Conservation (phyloP, 2,113 vertebrate species). For the Cavia aperea region DNA sequence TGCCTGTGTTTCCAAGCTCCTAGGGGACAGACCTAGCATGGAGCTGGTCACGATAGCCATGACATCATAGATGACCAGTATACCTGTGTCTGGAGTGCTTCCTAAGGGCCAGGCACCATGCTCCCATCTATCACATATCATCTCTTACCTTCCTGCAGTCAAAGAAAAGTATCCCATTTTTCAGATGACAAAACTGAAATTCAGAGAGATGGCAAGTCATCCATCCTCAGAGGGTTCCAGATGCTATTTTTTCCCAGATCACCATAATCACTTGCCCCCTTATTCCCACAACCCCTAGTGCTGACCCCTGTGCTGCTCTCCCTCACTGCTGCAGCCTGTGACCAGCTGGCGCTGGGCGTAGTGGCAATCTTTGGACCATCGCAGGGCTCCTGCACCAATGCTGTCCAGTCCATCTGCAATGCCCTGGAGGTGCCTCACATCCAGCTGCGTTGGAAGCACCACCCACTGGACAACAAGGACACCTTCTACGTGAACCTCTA, state of each 20-base stretch:
- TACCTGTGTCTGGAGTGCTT: accelerated
- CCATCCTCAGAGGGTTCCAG: not conserved
- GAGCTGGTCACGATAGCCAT: not conserved
- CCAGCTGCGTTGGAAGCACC: conserved; percentile 98
- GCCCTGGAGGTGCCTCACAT: conserved; percentile 97
- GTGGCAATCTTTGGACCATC: conserved; percentile 98
- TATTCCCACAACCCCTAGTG: accelerated
- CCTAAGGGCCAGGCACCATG: not conserved
- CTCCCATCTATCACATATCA: accelerated
- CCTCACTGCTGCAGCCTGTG: conserved; percentile 83
- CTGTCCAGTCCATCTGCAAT: conserved; percentile 98
- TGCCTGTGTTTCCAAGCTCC: not conserved
- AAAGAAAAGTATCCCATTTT: not conserved
- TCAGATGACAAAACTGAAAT: not conserved
- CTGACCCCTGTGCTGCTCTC: conserved; percentile 10
- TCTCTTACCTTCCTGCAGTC: not conserved
- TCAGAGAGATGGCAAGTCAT: not conserved
- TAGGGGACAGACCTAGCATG: not conserved
- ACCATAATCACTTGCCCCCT: not conserved
- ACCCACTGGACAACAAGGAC: conserved; percentile 97
- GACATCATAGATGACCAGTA: accelerated
- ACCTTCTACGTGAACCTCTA: conserved; percentile 98
- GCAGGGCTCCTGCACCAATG: conserved; percentile 96
- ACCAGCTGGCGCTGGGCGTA: conserved; percentile 96
- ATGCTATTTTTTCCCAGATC: not conserved